Evolutionary conservation across 2,113 vertebrate genomes (phyloP).

Genomic region (Pipra filicauda): DNA sequence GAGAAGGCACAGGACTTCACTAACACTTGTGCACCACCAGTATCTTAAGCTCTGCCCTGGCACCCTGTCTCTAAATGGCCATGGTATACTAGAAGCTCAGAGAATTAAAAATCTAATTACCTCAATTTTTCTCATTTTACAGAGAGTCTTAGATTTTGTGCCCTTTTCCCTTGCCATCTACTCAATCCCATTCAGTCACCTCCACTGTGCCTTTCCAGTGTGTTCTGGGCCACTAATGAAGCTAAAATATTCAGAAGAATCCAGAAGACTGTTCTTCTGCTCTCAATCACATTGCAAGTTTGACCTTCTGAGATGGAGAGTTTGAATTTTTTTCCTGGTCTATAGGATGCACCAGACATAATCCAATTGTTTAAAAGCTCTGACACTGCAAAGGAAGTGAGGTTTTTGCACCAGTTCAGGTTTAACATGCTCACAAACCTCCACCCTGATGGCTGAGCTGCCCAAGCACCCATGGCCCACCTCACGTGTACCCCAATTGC

Average conservation of each 20-base stretch:
- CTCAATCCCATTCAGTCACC: background rate
- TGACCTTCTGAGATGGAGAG: background rate
- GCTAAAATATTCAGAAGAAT: background rate
- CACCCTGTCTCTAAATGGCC: background rate
- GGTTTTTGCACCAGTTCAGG: background rate
- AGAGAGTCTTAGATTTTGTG: background rate
- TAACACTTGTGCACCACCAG: background rate
- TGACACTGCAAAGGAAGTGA: background rate
- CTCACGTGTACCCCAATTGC: fast-evolving
- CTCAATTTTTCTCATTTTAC: background rate
- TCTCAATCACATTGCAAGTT: background rate
- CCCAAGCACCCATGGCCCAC: background rate
- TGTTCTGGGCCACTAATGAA: background rate
- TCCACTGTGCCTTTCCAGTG: fast-evolving
- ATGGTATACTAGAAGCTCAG: background rate
- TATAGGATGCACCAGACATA: background rate
- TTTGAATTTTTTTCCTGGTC: background rate
- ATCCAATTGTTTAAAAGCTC: background rate
- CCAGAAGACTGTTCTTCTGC: background rate
- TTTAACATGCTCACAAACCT: background rate
- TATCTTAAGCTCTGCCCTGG: background rate
- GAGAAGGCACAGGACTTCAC: background rate
- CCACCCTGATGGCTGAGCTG: background rate
- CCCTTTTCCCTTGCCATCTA: background rate
- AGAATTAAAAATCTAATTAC: background rate